Evolutionary conservation across 2,888 invertebrate species (phyloP).

Genomic region (Meliscaeva auricollis): DNA sequence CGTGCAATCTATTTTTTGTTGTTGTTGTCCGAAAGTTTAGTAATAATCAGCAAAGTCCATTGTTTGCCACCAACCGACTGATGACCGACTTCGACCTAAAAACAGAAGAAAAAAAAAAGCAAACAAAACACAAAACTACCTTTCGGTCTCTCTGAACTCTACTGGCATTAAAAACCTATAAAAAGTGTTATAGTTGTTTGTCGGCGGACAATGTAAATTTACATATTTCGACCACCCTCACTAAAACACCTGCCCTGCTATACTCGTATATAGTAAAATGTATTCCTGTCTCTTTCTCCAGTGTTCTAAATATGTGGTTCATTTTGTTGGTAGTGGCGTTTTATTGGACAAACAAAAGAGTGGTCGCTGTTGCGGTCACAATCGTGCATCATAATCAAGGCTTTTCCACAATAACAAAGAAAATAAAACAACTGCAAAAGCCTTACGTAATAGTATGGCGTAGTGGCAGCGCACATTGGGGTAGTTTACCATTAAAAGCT

Average conservation of each 20-base stretch:
- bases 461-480: slow-evolving; percentile 12
- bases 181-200: slow-evolving; percentile 1
- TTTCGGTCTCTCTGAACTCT: background rate
- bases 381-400: slow-evolving; percentile 65
- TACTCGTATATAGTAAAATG: background rate
- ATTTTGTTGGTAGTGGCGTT: slow-evolving; percentile 34
- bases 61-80: slow-evolving; percentile 9
- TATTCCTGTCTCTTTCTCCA: slow-evolving; percentile 3
- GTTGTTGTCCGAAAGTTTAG: slow-evolving; percentile 17
- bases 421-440: slow-evolving; percentile 2
- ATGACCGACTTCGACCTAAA: slow-evolving; percentile 45
- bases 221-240: slow-evolving; percentile 19
- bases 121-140: background rate
- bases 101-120: slow-evolving; percentile 21
- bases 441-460: slow-evolving; percentile 57
- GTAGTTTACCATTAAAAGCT: background rate
- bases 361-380: slow-evolving; percentile 48
- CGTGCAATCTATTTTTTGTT: slow-evolving; percentile 34
- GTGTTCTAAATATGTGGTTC: slow-evolving; percentile 22
- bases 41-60: slow-evolving; percentile 44
- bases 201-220: slow-evolving; percentile 16
- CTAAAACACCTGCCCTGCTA: background rate
- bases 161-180: slow-evolving; percentile 33
- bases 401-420: slow-evolving; percentile 28
- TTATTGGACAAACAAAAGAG: slow-evolving; percentile 54